Evolutionary conservation across 2,113 vertebrate genomes (phyloP), one percentile per base, ranked within the genome.

Genomic region (Micromys minutus): DNA sequence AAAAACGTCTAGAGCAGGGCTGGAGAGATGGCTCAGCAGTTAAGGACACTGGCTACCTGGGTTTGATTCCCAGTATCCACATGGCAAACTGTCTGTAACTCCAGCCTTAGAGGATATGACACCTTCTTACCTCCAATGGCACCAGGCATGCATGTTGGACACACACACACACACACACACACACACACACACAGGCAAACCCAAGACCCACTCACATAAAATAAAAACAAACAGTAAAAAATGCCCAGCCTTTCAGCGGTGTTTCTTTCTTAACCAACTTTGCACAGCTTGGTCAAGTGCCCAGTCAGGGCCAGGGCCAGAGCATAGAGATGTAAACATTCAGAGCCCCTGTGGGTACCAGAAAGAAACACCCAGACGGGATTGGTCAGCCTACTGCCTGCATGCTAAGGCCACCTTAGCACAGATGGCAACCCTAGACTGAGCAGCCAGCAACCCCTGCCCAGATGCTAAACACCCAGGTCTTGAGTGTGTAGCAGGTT

Each of bases 271-370:
- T 80, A 52, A 16, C 3, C 45, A 67, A 72, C 39, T 75, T 76
- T 13, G 17, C 47, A 74, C 36, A 22, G n/a, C 45, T 81, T 52
- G 22, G 22, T 71, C 26, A 67, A 52, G 63, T 0, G 5, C 4
- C 3, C 1, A 1, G 4, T 50, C 65, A 47, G 42, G 52, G 52
- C 39, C 39, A 36, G 39, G n/a, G 17, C 31, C 55, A 67, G 21
- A 45, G 31, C 15, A 0, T 4, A 1, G 7, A 47, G 71, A 16
- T 1, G 2, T 3, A 5, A 63, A 61, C 31, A 31, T 36, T 13
- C n/a, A 24, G 34, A 74, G 10, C n/a, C n/a, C 55, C 15, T 5
- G 1, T 6, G n/a, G 59, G 42, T 47, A 29, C 57, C 21, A 42
- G 55, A 45, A 42, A 65, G 59, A 75, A 34, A 74, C 50, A 47